Evolutionary conservation across 2,113 vertebrate species (phyloP).

Genomic region (Stegostoma tigrinum): DNA sequence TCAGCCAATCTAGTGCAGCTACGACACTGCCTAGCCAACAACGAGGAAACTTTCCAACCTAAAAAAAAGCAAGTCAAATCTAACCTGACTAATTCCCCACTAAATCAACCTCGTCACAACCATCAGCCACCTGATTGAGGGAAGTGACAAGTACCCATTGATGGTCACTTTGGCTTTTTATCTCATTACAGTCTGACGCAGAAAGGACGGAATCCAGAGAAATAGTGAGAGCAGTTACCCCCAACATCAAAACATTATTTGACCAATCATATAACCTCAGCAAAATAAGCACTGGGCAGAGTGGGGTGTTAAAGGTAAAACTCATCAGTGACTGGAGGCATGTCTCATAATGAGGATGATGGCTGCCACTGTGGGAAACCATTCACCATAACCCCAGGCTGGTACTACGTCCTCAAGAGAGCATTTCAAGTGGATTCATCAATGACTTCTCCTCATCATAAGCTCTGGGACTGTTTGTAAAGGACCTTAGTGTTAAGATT

Average conservation of each 20-base stretch:
- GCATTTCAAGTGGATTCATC: not conserved
- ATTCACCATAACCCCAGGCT: not conserved
- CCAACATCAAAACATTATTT: not conserved
- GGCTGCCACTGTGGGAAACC: not conserved
- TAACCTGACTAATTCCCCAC: not conserved
- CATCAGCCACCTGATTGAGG: not conserved
- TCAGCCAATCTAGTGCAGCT: not conserved
- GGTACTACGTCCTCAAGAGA: not conserved
- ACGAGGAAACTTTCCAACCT: not conserved
- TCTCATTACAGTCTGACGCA: not conserved
- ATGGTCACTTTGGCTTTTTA: not conserved
- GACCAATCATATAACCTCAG: too few species aligned
- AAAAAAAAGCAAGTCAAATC: not conserved
- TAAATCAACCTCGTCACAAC: not conserved
- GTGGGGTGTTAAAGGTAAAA: too few species aligned
- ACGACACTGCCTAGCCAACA: not conserved
- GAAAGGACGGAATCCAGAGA: not conserved
- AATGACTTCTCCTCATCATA: not conserved
- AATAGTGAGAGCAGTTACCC: not conserved
- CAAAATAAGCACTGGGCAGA: too few species aligned
- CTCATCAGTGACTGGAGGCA: not conserved
- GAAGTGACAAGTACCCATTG: not conserved
- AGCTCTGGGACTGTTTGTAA: not conserved
- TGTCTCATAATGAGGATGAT: not conserved
- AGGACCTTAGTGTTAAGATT: too few species aligned